Conservation (phyloP, 2,797 vertebrate genomes). For the Pyrrhura leucotis region DNA sequence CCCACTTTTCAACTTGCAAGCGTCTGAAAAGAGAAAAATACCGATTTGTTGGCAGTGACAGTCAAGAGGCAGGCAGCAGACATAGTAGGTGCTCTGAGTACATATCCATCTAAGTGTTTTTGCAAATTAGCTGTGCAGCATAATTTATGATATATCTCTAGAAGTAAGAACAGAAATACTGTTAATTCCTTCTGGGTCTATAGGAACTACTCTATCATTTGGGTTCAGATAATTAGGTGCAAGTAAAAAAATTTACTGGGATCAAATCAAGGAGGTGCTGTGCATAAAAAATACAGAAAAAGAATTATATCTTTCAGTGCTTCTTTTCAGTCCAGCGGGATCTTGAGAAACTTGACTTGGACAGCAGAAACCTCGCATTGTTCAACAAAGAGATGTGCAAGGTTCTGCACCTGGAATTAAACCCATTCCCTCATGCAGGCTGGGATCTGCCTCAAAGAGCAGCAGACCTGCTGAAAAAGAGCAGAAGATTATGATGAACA, state of each 20-base stretch:
- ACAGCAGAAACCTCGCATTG: neutral
- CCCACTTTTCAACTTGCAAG: neutral
- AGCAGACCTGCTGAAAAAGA: neutral
- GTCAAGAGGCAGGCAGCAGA: neutral
- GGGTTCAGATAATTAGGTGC: neutral
- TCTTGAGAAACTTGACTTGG: neutral
- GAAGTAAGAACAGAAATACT: neutral
- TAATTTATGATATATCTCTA: neutral
- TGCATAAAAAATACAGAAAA: neutral
- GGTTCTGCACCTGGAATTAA: neutral
- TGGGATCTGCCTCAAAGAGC: neutral
- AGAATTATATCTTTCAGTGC: neutral
- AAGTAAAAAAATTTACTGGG: neutral
- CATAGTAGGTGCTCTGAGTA: rapidly evolving
- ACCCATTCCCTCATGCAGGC: neutral
- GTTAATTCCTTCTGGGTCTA: neutral
- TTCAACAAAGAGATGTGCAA: neutral
- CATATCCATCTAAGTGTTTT: too few relatives aligned
- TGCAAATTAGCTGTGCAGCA: neutral
- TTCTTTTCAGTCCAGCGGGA: neutral
- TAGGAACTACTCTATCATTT: neutral
- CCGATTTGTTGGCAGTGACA: neutral
- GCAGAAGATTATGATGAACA: neutral
- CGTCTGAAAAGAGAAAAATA: neutral
- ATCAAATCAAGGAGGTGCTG: neutral